Base-by-base conservation (phyloP, 2,888 invertebrate genomes). In the Drosophila neotestacea region DNA sequence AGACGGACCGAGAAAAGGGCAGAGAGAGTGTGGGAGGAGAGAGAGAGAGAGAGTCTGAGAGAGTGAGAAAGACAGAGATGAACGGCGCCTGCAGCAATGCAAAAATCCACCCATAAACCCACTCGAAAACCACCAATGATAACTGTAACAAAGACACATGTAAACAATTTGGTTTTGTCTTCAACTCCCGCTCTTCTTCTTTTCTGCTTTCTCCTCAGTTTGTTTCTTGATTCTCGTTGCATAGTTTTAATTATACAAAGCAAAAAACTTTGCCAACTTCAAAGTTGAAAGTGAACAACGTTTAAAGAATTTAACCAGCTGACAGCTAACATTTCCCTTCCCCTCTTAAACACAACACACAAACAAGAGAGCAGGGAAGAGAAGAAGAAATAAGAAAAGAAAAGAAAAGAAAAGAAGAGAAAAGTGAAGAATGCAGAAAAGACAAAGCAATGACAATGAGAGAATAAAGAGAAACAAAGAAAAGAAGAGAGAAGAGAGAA, bases 81-180 rank as follows among this genome's bases (percentile, higher is more conserved):
- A 27, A 55, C 13, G 48, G 56, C 47, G 62, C 63, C 56, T 56
- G 63, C 56, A 65, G 59, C 55, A 6, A 32, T 36, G 36, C 36
- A 47, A 9, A 9, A 9, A 27, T 11, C 44, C 42, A 4, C 39
- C 47, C 27, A 32, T 10, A n/a, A 13, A 13, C 46, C 22, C 63
- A 58, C 61, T 42, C 68, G 38, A 11, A 22, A 72, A 56, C 85
- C 85, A 82, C 70, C 88, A 82, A 87, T 87, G 88, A 85, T 87
- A 86, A 86, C 87, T 86, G 80, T 79, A 82, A 82, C 85, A 82
- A 82, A 82, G 81, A 86, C 86, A 83, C 83, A 83, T 83, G 84
- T 83, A 83, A 83, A 83, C 83, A 83, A 86, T 88, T 81, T 81
- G 75, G 85, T 74, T 85, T 81, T 34, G 48, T 76, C 72, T 67